Percentiles rank a stretch among this genome's conserved stretches.
Evolutionary conservation across 2,888 invertebrate genomes (phyloP).

Genomic region (Azorinus chamasolen): DNA sequence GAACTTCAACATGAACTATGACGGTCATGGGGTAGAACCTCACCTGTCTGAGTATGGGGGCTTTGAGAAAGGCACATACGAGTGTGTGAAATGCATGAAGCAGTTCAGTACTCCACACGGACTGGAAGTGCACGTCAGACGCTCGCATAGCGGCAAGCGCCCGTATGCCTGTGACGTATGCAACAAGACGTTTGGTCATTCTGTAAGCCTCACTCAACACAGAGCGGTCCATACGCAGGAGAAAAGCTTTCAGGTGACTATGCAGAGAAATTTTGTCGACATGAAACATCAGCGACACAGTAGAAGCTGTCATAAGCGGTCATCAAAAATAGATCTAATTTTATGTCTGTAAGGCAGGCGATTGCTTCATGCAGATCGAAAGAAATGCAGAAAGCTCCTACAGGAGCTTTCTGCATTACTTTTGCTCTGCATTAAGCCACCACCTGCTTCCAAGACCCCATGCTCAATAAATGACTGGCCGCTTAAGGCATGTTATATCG

Average conservation of each 20-base stretch:
- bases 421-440: too few species aligned
- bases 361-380: too few species aligned
- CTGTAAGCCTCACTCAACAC: conserved; percentile 96
- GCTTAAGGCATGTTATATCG: too few species aligned
- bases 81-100: conserved; percentile 93
- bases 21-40: conserved; percentile 28
- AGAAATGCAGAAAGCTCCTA: too few species aligned
- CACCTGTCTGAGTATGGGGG: conserved; percentile 30
- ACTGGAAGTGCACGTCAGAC: conserved; percentile 97
- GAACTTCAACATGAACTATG: conserved; percentile 40
- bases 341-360: too few species aligned
- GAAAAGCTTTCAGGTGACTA: conserved; percentile 64
- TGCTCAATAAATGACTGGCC: too few species aligned
- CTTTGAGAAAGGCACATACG: conserved; percentile 66
- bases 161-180: conserved; percentile 98
- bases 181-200: conserved; percentile 99
- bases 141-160: conserved; percentile 96
- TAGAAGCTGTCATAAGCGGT: too few species aligned
- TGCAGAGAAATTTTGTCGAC: too few species aligned
- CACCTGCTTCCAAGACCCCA: too few species aligned
- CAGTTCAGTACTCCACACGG: conserved; percentile 99
- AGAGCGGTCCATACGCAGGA: conserved; percentile 89
- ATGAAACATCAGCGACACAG: too few species aligned
- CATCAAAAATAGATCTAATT: too few species aligned
- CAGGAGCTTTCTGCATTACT: too few species aligned